A percentile compares a stretch with the other conserved stretches of the same genome.
Conservation (phyloP, 2,888 invertebrate genomes). For the Oligia fasciuncula region DNA sequence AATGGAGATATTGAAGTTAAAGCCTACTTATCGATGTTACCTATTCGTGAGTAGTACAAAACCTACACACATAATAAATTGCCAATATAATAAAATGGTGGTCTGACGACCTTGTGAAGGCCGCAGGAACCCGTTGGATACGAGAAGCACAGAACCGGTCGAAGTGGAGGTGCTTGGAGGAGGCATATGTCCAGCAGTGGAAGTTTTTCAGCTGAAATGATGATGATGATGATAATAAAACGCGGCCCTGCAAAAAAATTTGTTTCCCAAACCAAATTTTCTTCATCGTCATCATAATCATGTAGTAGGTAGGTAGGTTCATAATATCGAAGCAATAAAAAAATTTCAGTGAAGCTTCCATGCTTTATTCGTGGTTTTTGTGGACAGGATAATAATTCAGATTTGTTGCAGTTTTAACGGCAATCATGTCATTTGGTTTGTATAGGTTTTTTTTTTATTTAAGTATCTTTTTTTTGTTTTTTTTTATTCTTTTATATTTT, state of each 20-base stretch:
- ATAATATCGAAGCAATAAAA: too few species aligned
- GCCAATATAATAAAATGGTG: neutral
- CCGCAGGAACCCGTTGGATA: too few species aligned
- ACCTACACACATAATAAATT: neutral
- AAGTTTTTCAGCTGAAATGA: too few species aligned
- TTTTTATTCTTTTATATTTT: neutral
- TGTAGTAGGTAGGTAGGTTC: neutral
- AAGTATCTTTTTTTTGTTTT: neutral
- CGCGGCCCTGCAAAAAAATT: neutral
- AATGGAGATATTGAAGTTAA: conserved; percentile 14
- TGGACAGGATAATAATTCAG: neutral
- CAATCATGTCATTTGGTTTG: neutral
- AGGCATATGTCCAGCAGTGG: too few species aligned
- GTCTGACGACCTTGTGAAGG: too few species aligned
- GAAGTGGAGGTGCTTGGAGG: too few species aligned
- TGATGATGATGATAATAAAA: neutral
- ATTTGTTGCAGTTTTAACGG: neutral
- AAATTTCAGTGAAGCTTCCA: neutral
- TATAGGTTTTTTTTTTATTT: neutral
- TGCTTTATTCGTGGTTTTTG: neutral
- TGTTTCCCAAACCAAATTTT: neutral
- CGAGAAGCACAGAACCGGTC: too few species aligned
- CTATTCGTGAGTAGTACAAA: neutral
- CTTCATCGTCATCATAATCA: neutral
- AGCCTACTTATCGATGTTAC: neutral